Conservation (phyloP, 2,113 vertebrate species). For the Falco punctatus region DNA sequence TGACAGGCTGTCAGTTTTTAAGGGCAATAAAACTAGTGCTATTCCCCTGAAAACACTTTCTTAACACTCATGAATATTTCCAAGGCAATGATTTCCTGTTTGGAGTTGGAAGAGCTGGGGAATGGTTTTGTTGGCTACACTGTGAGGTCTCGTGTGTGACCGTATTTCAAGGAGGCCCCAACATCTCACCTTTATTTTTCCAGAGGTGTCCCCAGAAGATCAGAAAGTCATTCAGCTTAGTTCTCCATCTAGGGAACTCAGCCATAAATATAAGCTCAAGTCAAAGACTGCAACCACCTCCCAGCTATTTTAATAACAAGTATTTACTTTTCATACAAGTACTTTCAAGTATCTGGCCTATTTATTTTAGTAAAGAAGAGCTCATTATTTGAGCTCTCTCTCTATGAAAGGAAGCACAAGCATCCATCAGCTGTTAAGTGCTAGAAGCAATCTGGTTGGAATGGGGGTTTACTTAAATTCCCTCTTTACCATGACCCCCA, state of each 20-base stretch:
- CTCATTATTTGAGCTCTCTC: conserved; percentile 8
- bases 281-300: neutral
- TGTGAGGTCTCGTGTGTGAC: neutral
- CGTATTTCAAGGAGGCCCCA: neutral
- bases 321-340: conserved; percentile 35
- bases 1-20: neutral
- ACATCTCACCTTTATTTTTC: neutral
- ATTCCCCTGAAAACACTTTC: neutral
- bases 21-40: neutral
- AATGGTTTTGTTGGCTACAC: neutral
- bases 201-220: neutral
- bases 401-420: neutral
- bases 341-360: conserved; percentile 9
- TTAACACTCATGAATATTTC: neutral
- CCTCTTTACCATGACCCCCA: neutral
- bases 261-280: conserved; percentile 4
- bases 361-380: conserved; percentile 31
- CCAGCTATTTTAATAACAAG: conserved; percentile 35
- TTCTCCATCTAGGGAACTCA: neutral
- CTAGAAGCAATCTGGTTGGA: neutral
- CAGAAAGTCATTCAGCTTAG: neutral
- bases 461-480: neutral
- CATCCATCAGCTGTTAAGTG: neutral
- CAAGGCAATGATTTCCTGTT: neutral
- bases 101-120: neutral